Conservation (phyloP, 2,797 vertebrate species). For the Jordanella pulchra region DNA sequence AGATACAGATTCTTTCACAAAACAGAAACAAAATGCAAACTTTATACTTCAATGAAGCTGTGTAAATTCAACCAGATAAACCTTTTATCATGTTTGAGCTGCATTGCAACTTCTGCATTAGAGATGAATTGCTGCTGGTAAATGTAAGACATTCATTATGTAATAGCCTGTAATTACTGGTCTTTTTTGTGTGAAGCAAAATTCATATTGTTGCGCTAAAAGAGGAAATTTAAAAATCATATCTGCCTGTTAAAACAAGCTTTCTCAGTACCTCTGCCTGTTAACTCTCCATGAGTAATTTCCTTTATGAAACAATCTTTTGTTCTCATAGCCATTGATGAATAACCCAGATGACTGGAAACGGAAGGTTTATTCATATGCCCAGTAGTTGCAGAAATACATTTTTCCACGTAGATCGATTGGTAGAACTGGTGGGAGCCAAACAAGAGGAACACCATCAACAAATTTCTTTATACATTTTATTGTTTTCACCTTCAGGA, state of each 20-base stretch:
- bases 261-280: not conserved
- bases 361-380: conserved; percentile 54
- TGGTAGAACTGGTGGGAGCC: conserved; percentile 12
- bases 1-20: no score
- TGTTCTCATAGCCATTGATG: conserved; percentile 39
- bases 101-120: conserved; percentile 43
- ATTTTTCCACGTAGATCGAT: conserved; percentile 9
- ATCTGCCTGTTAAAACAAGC: not conserved
- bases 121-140: conserved; percentile 5
- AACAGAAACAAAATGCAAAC: no score
- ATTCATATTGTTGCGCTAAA: not conserved
- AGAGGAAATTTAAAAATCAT: not conserved
- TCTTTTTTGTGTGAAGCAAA: not conserved
- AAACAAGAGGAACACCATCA: not conserved
- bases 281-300: conserved; percentile 18
- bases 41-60: no score
- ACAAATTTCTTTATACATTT: not conserved
- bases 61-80: no score
- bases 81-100: conserved; percentile 1
- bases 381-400: conserved; percentile 44
- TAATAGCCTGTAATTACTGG: conserved; percentile 5
- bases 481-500: conserved; percentile 9
- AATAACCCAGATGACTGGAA: conserved; percentile 46
- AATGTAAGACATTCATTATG: conserved; percentile 19
- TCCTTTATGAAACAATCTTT: conserved; percentile 43